Conservation (phyloP, 2,113 vertebrate genomes). For the Atlantisia rogersi region DNA sequence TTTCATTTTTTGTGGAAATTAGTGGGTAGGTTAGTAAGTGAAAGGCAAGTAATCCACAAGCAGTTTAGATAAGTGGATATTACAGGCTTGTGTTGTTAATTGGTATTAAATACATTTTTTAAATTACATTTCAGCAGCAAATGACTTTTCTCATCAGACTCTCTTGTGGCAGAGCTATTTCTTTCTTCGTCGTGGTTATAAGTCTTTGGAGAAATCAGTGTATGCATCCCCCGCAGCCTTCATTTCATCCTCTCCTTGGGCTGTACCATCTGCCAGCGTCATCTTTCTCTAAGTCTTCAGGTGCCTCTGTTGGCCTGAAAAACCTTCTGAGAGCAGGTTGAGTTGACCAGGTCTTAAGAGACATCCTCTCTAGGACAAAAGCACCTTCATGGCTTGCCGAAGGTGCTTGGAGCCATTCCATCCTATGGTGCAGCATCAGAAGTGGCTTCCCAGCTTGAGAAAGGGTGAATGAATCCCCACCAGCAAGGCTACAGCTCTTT, state of each 20-base stretch:
- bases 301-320: conserved; percentile 33
- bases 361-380: neutral
- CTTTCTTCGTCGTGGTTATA: conserved; percentile 37
- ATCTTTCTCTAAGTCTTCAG: conserved; percentile 31
- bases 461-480: neutral
- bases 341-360: neutral
- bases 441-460: neutral
- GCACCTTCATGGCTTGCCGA: neutral
- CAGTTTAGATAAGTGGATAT: conserved; percentile 67
- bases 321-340: neutral
- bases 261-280: conserved; percentile 1
- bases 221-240: conserved; percentile 23
- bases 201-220: conserved; percentile 57
- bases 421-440: neutral
- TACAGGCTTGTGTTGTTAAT: conserved; percentile 38
- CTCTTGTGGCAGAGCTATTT: conserved; percentile 66
- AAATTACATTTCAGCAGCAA: conserved; percentile 54
- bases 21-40: conserved; percentile 42
- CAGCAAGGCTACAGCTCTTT: conserved; percentile 1
- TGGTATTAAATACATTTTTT: conserved; percentile 58
- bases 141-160: conserved; percentile 55
- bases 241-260: conserved; percentile 36
- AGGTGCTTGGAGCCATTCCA: neutral
- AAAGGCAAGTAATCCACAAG: conserved; percentile 52
- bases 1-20: conserved; percentile 44